phyloP scores from a whole-genome alignment of 2,113 vertebrate species.

The Girardinichthys multiradiatus region DNA sequence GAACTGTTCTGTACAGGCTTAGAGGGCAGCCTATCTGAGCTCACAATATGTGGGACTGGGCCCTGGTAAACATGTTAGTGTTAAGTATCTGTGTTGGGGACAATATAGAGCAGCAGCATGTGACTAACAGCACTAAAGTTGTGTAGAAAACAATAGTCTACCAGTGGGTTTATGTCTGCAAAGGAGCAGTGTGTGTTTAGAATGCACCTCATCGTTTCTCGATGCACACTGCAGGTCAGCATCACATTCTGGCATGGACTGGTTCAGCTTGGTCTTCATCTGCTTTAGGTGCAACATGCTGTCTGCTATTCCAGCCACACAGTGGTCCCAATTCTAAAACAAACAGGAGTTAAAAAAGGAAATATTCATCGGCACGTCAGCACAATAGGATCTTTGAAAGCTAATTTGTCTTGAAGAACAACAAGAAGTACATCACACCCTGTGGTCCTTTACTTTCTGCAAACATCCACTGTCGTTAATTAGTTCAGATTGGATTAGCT shows the following conservation, averaged over 20 bases:
- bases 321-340: conserved; percentile 87
- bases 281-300: conserved; percentile 74
- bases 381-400: too few relatives aligned
- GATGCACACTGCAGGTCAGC: conserved; percentile 81
- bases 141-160: background rate
- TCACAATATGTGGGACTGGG: too few relatives aligned
- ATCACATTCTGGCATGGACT: conserved; percentile 80
- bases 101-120: too few relatives aligned
- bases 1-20: too few relatives aligned
- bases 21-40: too few relatives aligned
- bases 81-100: too few relatives aligned
- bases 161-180: too few relatives aligned
- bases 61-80: too few relatives aligned
- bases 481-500: conserved; percentile 58
- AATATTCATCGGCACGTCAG: too few relatives aligned
- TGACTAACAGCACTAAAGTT: too few relatives aligned
- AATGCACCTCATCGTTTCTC: conserved; percentile 80
- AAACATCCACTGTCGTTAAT: conserved; percentile 15
- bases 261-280: conserved; percentile 79
- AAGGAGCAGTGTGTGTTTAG: too few relatives aligned
- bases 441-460: background rate
- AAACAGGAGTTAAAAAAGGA: background rate
- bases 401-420: background rate
- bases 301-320: conserved; percentile 78
- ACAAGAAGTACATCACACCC: background rate